These are phyloP conservation scores for Nineta flava DNA, from an alignment of 2,888 invertebrate genomes.

Conservation along the genomic window DNA sequence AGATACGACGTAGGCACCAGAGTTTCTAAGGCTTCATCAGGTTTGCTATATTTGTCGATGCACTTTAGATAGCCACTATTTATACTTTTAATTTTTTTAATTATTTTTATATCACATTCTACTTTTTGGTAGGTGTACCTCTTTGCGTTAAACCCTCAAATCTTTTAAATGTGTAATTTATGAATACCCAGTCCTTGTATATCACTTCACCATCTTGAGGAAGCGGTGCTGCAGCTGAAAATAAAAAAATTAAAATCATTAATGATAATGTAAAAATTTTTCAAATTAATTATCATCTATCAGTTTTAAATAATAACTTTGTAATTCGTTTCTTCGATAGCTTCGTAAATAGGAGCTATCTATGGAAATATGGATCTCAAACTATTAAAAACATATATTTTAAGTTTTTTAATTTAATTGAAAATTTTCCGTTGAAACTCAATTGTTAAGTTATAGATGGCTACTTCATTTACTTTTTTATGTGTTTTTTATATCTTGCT, in stretches of 20 bases:
- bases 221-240: constrained; percentile 68
- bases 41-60: constrained; percentile 6
- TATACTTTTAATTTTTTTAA: not conserved
- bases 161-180: constrained; percentile 98
- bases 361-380: too few relatives aligned
- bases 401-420: too few relatives aligned
- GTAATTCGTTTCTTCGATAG: too few relatives aligned
- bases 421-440: too few relatives aligned
- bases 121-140: constrained; percentile 69
- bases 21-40: constrained; percentile 9
- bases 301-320: too few relatives aligned
- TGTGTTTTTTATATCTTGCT: too few relatives aligned
- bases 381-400: too few relatives aligned
- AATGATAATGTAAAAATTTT: too few relatives aligned
- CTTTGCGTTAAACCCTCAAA: constrained; percentile 95
- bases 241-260: constrained; percentile 11
- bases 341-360: too few relatives aligned
- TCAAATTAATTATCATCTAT: too few relatives aligned
- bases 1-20: not conserved
- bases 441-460: too few relatives aligned
- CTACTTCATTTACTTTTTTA: too few relatives aligned
- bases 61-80: not conserved
- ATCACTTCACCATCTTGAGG: constrained; percentile 81
- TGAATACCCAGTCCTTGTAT: constrained; percentile 99
- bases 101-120: constrained; percentile 17